Percentiles rank a stretch among this genome's conserved stretches.
Evolutionary conservation across 2,888 invertebrate genomes (phyloP).

Genomic region (Automeris io): DNA sequence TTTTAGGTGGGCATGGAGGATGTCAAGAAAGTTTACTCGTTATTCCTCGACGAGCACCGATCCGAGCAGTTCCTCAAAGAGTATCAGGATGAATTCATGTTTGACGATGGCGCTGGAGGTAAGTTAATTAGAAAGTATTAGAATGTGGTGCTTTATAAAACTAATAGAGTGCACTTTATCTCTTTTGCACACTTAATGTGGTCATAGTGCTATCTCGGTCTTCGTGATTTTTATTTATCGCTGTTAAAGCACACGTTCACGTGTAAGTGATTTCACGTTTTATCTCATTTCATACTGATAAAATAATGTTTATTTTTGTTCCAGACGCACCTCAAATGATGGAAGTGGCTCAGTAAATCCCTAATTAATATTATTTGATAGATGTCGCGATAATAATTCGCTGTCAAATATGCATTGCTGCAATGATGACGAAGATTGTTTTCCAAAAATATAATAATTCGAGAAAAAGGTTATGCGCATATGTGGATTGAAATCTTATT

Average conservation of each 20-base stretch:
- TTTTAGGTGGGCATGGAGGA: slow-evolving; percentile 88
- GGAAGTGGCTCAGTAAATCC: slow-evolving; percentile 42
- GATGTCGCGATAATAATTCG: background rate
- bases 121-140: too few species aligned
- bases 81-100: slow-evolving; percentile 97
- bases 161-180: too few species aligned
- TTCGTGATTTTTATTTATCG: too few species aligned
- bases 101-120: slow-evolving; percentile 79
- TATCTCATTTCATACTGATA: too few species aligned
- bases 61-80: slow-evolving; percentile 96
- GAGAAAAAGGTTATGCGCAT: too few species aligned
- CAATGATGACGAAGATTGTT: background rate
- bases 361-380: background rate
- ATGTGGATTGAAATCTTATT: too few species aligned
- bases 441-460: too few species aligned
- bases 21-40: slow-evolving; percentile 94
- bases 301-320: slow-evolving; percentile 20
- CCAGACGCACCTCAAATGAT: slow-evolving; percentile 48
- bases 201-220: too few species aligned
- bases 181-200: too few species aligned
- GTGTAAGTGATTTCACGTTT: background rate
- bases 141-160: too few species aligned
- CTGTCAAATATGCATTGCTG: background rate
- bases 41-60: slow-evolving; percentile 96
- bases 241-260: too few species aligned